Conservation (phyloP, 53 echinoderm and acorn worm species). For the Luidia sarsii region DNA sequence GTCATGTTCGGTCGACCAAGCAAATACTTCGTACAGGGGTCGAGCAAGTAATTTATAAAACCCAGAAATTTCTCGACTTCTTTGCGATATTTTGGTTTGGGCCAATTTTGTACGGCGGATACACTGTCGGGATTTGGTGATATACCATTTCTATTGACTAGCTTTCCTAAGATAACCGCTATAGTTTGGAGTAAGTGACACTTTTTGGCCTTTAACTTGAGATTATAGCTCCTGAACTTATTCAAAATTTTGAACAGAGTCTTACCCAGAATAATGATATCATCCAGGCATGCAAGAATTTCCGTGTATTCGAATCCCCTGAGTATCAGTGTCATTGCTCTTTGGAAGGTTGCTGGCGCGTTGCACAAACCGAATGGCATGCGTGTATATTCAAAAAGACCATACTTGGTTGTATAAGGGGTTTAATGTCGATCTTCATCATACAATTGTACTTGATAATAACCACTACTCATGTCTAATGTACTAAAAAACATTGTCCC, state of each 20-base stretch:
- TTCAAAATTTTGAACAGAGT: not conserved
- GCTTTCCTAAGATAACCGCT: no score
- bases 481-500: slow-evolving; percentile 48
- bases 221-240: no score
- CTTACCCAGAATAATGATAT: not conserved
- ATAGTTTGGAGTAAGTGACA: no score
- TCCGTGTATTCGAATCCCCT: not conserved
- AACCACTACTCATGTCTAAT: slow-evolving; percentile 56
- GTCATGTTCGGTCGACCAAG: not conserved
- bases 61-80: slow-evolving; percentile 12
- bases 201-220: no score
- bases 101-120: no score
- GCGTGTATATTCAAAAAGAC: not conserved
- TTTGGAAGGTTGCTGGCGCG: not conserved
- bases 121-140: no score
- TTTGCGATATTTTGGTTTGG: no score
- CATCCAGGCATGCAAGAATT: not conserved
- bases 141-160: no score
- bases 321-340: slow-evolving; percentile 5
- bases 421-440: slow-evolving; percentile 49
- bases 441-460: slow-evolving; percentile 31
- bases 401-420: slow-evolving; percentile 27
- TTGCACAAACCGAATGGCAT: slow-evolving; percentile 6
- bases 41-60: not conserved
- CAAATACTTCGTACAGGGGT: not conserved